Conservation (phyloP, 2,113 vertebrate species). For the Indicator indicator region DNA sequence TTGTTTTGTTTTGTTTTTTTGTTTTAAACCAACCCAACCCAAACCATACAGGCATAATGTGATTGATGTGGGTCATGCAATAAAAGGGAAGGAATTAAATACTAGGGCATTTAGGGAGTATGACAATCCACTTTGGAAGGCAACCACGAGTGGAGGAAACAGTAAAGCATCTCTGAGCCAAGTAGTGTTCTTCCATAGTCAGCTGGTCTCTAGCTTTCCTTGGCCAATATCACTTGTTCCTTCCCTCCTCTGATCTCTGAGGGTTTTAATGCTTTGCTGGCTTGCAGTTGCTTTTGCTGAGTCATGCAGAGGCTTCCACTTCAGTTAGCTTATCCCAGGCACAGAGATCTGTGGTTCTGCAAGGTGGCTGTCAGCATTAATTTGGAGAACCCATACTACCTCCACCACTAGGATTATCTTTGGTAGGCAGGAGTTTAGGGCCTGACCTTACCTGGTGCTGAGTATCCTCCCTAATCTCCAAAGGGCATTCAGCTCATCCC, state of each 20-base stretch:
- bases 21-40: too few species aligned
- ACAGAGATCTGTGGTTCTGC: neutral
- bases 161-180: constrained; percentile 69
- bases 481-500: neutral
- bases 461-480: neutral
- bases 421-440: neutral
- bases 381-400: neutral
- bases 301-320: neutral
- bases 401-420: neutral
- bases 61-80: constrained; percentile 45
- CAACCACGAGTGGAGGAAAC: constrained; percentile 20
- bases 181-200: constrained; percentile 22
- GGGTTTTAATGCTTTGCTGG: neutral
- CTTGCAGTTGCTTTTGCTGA: neutral
- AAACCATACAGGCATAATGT: constrained; percentile 59
- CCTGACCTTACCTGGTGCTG: neutral
- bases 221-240: constrained; percentile 13
- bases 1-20: neutral
- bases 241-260: constrained; percentile 7
- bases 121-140: constrained; percentile 31
- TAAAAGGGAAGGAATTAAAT: constrained; percentile 62
- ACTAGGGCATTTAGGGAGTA: constrained; percentile 75
- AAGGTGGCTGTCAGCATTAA: neutral
- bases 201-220: constrained; percentile 9
- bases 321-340: neutral